Conservation (phyloP, 2,113 vertebrate genomes). For the Donacobius atricapilla region DNA sequence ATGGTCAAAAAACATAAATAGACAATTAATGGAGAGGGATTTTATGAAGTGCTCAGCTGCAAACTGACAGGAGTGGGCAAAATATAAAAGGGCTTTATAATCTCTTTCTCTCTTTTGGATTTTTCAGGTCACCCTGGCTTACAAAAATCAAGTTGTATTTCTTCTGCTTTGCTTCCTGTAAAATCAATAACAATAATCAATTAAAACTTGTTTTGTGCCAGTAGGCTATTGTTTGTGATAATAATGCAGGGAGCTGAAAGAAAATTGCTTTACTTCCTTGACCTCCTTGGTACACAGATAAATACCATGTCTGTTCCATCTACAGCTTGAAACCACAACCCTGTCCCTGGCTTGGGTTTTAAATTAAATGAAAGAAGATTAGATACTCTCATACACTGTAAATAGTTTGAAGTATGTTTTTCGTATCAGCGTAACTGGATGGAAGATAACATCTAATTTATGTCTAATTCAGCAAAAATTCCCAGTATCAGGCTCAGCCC, state of each 20-base stretch:
- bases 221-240: slow-evolving; percentile 19
- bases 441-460: slow-evolving; percentile 57
- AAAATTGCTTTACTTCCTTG: background rate
- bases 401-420: slow-evolving; percentile 40
- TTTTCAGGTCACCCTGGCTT: slow-evolving; percentile 46
- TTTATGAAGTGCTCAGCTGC: background rate
- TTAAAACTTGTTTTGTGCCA: slow-evolving; percentile 12
- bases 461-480: slow-evolving; percentile 34
- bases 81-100: background rate
- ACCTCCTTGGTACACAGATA: background rate
- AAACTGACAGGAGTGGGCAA: background rate
- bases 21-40: background rate
- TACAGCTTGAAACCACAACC: background rate
- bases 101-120: slow-evolving; percentile 14
- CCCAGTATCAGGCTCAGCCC: background rate
- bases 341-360: background rate
- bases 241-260: background rate
- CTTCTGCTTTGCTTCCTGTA: slow-evolving; percentile 38
- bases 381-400: background rate
- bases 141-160: slow-evolving; percentile 21
- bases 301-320: background rate
- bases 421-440: background rate
- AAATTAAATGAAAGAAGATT: slow-evolving; percentile 5
- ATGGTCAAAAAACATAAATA: slow-evolving; percentile 4
- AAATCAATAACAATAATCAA: slow-evolving; percentile 38